Evolutionary conservation across 2,113 vertebrate species (phyloP), one percentile per base, ranked within the genome.

Genomic region (Amblyopsis rosae): DNA sequence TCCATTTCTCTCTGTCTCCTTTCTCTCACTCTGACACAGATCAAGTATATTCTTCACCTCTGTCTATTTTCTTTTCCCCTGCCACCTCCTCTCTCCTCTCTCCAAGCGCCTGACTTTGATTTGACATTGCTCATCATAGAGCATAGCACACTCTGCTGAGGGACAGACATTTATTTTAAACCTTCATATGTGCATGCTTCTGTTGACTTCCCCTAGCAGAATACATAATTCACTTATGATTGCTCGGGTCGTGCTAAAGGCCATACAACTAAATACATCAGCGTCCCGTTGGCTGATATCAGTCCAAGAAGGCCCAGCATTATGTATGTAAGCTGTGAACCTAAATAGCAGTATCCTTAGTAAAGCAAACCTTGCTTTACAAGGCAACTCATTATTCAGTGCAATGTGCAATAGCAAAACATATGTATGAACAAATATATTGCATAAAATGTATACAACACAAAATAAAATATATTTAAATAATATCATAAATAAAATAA

Each of bases 51-150:
- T 79, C 56, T 74, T 83, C 62, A 63, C 53, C 77, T 73, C 70
- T 59, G 16, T 67, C 33, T 60, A 72, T 65, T 69, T 15, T 69
- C 67, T 59, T 10, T 58, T 53, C 32, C 15, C 51, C 57, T 26
- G 6, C 46, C 54, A 17, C 49, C 56, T 6, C 53, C 57, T 60
- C 15, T 58, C 15, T 3, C 2, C 41, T 2, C 8, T 4, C 49
- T n/a, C 49, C 6, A 51, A 41, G 32, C 50, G 17, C 32, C 67
- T 35, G 32, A 70, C 67, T 77, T 78, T 79, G 69, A 65, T 62
- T 33, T 69, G 64, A 80, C 77, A 68, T 81, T 73, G 67, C 47
- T 53, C 59, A 59, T 13, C 59, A 63, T 65, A 66, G 8, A 70
- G 61, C 59, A 11, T 1, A 53, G 67, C 62, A 45, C 47, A 46